phyloP scores from a whole-genome alignment of 2,113 vertebrate genomes.

The Perognathus longimembris region DNA sequence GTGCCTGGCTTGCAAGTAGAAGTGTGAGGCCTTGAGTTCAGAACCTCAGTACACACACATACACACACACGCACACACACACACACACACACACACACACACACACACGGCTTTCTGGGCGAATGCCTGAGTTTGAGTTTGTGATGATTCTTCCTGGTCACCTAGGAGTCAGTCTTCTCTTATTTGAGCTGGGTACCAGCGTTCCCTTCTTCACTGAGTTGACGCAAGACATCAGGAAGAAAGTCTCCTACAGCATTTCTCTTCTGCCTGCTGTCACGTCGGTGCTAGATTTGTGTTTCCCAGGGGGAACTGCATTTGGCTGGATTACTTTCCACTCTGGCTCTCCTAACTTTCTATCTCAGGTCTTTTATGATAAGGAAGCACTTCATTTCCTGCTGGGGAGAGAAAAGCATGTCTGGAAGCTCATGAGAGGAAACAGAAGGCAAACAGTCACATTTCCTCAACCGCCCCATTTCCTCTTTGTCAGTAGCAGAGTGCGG shows the following conservation, averaged over 20 bases:
- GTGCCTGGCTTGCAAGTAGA: too few relatives aligned
- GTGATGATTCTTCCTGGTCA: background rate
- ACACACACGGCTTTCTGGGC: background rate
- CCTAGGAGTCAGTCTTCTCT: background rate
- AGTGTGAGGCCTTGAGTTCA: too few relatives aligned
- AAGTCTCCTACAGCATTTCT: background rate
- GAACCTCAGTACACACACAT: too few relatives aligned
- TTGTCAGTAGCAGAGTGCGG: background rate
- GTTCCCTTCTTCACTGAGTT: background rate
- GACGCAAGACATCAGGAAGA: background rate
- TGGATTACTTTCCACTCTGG: background rate
- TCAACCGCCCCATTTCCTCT: background rate
- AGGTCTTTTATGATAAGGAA: conserved; percentile 61
- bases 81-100: too few relatives aligned
- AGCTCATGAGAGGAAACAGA: conserved; percentile 52
- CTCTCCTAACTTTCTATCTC: background rate
- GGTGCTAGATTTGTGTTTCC: background rate
- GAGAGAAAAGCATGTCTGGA: background rate
- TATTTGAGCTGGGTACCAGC: background rate
- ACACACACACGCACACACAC: too few relatives aligned
- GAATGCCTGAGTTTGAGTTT: background rate
- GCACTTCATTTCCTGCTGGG: conserved; percentile 43
- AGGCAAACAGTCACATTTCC: background rate
- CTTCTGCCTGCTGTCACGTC: too few relatives aligned
- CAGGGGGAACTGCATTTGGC: background rate